Conservation (phyloP, 1,140 invertebrate species). For the Saccostrea echinata region DNA sequence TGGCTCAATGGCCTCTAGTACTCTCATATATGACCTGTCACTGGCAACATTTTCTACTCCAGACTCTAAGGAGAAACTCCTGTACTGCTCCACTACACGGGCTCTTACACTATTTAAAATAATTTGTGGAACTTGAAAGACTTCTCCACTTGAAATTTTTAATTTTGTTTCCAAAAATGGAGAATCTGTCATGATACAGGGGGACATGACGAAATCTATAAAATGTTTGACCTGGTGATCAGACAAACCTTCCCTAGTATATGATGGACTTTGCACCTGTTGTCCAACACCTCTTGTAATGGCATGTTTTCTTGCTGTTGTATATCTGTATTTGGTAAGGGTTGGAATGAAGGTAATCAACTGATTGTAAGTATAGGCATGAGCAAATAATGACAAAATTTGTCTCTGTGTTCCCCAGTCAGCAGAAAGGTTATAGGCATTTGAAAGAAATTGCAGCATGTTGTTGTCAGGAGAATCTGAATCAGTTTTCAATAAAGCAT, state of each 20-base stretch:
- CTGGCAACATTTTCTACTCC: not conserved
- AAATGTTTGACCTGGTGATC: constrained; percentile 35
- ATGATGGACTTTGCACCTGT: too few species aligned
- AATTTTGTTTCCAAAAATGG: constrained; percentile 39
- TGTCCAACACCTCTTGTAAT: not conserved
- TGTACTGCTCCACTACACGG: constrained; percentile 43
- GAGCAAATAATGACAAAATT: constrained; percentile 16
- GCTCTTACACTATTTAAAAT: constrained; percentile 43
- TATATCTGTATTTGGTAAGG: constrained; percentile 21
- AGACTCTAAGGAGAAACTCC: not conserved
- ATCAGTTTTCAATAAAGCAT: not conserved
- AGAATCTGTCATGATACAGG: constrained; percentile 40
- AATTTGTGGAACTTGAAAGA: constrained; percentile 40
- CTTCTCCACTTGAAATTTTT: constrained; percentile 38
- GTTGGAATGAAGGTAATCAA: not conserved
- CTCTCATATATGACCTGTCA: constrained; percentile 46
- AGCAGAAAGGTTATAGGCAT: not conserved
- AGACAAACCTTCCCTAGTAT: too few species aligned
- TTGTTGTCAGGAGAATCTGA: not conserved
- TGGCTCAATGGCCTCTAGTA: constrained; percentile 37
- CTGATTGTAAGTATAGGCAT: not conserved
- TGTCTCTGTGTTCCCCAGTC: constrained; percentile 34
- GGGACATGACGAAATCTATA: constrained; percentile 29
- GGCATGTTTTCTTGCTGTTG: too few species aligned
- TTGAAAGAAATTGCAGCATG: constrained; percentile 4